Evolutionary conservation across 2,888 invertebrate species (phyloP).

Genomic region (Melieria picta): DNA sequence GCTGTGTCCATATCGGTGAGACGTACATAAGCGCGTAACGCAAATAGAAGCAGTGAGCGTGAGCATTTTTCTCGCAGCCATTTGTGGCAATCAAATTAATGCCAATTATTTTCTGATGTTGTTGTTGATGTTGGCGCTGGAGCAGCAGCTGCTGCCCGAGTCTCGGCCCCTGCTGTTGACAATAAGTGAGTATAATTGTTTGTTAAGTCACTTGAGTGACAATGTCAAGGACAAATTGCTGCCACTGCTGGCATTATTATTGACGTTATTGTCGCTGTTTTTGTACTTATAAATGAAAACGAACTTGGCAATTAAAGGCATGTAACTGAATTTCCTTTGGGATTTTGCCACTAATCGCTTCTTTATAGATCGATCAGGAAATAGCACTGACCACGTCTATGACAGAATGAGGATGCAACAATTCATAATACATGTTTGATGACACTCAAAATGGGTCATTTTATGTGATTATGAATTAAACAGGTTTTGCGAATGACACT

Average conservation of each 20-base stretch:
- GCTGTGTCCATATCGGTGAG: background rate
- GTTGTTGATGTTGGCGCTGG: constrained; percentile 6
- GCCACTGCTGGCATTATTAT: constrained; percentile 5
- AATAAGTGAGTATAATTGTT: constrained; percentile 13
- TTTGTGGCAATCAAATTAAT: constrained; percentile 42
- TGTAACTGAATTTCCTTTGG: too few species aligned
- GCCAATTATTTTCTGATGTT: constrained; percentile 34
- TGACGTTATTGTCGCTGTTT: background rate
- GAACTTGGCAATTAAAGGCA: too few species aligned
- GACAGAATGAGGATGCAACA: too few species aligned
- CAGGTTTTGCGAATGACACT: too few species aligned
- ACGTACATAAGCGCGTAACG: constrained; percentile 4
- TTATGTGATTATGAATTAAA: too few species aligned
- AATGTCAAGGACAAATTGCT: constrained; percentile 31
- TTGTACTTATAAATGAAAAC: too few species aligned
- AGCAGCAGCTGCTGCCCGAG: background rate
- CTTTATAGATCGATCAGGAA: too few species aligned
- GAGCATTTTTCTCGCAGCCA: constrained; percentile 4
- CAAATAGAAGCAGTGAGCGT: background rate
- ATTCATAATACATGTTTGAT: too few species aligned
- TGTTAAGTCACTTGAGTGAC: constrained; percentile 12
- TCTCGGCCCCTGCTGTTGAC: background rate
- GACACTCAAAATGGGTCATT: too few species aligned
- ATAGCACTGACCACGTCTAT: too few species aligned
- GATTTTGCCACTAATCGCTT: too few species aligned